Evolutionary conservation across 1,140 invertebrate species (phyloP).

Genomic region (Drosophila tani): DNA sequence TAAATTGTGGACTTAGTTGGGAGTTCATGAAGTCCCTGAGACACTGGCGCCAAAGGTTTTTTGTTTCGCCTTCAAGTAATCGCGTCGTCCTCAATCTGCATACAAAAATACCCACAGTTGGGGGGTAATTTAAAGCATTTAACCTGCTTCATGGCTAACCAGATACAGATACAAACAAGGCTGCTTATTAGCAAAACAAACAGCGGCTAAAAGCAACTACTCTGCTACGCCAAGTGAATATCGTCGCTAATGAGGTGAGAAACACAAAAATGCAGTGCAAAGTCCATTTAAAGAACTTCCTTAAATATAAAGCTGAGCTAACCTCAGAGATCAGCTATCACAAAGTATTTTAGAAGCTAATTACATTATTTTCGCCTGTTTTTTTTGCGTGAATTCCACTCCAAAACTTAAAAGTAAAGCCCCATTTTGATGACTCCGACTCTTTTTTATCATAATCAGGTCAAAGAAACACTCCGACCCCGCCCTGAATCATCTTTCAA

Average conservation of each 20-base stretch:
- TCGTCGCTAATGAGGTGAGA: constrained; percentile 1
- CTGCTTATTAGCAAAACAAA: constrained; percentile 56
- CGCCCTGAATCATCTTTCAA: constrained; percentile 59
- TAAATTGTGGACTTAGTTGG: not conserved
- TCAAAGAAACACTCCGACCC: constrained; percentile 27
- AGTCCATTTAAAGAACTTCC: not conserved
- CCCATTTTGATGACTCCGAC: constrained; percentile 26
- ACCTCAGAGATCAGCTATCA: not conserved
- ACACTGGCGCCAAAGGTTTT: constrained; percentile 34
- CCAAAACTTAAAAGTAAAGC: not conserved
- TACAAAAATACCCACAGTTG: constrained; percentile 33
- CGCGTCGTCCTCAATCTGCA: constrained; percentile 31
- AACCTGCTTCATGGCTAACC: constrained; percentile 67
- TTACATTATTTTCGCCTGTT: not conserved
- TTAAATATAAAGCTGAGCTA: not conserved
- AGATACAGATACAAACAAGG: constrained; percentile 55
- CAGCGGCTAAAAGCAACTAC: constrained; percentile 21
- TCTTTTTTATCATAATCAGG: constrained; percentile 26
- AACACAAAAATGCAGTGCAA: not conserved
- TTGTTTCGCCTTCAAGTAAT: constrained; percentile 4
- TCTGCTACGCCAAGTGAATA: constrained; percentile 5
- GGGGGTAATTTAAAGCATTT: constrained; percentile 35
- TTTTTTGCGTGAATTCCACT: not conserved
- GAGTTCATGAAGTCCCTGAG: constrained; percentile 10
- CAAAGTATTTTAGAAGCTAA: not conserved